Conservation (phyloP, 2,113 vertebrate genomes). For the Clarias batrachus region DNA sequence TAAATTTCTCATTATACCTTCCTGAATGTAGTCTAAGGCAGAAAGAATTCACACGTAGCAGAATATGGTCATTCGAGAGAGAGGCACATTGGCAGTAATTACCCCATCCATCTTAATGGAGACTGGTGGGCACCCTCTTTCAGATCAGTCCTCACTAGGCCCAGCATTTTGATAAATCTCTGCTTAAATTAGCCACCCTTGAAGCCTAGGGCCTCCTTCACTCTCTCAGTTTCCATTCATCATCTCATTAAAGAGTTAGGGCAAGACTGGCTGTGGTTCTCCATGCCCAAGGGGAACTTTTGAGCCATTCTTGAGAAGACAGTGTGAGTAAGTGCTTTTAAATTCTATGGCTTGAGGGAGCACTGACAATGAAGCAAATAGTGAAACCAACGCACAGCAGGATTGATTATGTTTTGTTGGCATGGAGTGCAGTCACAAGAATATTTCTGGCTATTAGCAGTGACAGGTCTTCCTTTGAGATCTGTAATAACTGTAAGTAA, state of each 20-base stretch:
- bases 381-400: constrained; percentile 11
- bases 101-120: constrained; percentile 75
- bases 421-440: background rate
- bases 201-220: constrained; percentile 66
- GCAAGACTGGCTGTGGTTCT: constrained; percentile 43
- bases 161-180: constrained; percentile 72
- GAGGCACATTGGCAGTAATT: constrained; percentile 69
- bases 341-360: constrained; percentile 18
- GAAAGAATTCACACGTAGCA: constrained; percentile 47
- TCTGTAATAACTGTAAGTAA: constrained; percentile 34
- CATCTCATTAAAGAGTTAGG: constrained; percentile 69
- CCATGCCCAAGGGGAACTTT: constrained; percentile 47
- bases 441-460: constrained; percentile 24
- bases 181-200: constrained; percentile 69
- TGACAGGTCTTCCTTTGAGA: constrained; percentile 29
- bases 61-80: constrained; percentile 49
- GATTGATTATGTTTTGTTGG: constrained; percentile 18
- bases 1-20: constrained; percentile 8
- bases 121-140: constrained; percentile 61
- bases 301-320: constrained; percentile 35
- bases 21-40: background rate
- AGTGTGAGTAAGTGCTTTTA: constrained; percentile 35
- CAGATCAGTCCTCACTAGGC: constrained; percentile 59
- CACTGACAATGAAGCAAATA: constrained; percentile 30
- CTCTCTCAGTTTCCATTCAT: constrained; percentile 66